Evolutionary conservation across 2,113 vertebrate genomes (phyloP), one percentile per base, ranked within the genome.

Genomic region (Chionomys nivalis): DNA sequence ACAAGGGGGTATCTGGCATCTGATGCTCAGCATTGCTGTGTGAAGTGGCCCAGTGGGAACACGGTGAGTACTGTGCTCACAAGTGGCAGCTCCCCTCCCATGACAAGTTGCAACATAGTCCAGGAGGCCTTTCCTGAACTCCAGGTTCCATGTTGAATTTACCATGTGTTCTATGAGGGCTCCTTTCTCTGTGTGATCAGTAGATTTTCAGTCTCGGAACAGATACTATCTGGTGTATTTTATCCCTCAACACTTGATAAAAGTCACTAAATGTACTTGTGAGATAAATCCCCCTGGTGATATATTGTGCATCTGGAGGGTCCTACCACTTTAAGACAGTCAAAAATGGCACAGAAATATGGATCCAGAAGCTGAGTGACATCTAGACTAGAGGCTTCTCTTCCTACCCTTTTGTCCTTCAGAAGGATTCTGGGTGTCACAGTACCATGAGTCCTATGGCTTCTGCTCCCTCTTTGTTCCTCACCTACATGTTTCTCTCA

Each of bases 251-350:
- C 23, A 52, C 26, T 31, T 52, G 58, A 13, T 49, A 76, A 7
- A 26, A 14, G 12, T 75, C 33, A 31, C 14, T n/a, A 49, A 70
- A 91, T 55, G 17, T 23, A 28, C 26, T n/a, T 72, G 7, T 14
- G 36, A 58, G 19, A 23, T 36, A 33, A 70, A 55, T 66, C 6
- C 13, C 47, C 17, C 79, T 82, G 36, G 42, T 39, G 24, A 63
- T 36, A 61, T 24, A 33, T 3, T 47, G 3, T 11, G 2, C 1
- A 2, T 4, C 24, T 14, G 2, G 52, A 12, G 2, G 11, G 16
- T 75, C 19, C 47, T 23, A 1, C 1, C 31, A 73, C 47, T 1
- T 17, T 12, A 42, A 66, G 16, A 23, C 21, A 44, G 49, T 39
- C 19, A 39, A 52, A 44, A 9, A 8, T 13, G 33, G 3, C 2